Evolutionary conservation across 2,113 vertebrate species (phyloP).

Genomic region (Elanoides forficatus): DNA sequence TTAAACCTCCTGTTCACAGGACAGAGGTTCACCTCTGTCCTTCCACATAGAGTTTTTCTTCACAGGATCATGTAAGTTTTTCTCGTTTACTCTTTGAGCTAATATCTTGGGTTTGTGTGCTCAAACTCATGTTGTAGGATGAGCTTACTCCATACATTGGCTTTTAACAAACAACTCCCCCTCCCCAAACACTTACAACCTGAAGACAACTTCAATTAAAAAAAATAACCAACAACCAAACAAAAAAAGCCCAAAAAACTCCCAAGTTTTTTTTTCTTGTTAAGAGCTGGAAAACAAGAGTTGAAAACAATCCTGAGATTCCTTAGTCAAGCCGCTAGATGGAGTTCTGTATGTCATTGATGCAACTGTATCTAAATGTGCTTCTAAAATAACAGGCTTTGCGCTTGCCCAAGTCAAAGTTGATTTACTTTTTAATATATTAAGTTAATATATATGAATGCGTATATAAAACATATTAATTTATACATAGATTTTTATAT

Average conservation of each 20-base stretch:
- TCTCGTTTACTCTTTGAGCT: background rate
- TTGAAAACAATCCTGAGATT: background rate
- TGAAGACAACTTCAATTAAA: background rate
- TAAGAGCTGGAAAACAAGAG: background rate
- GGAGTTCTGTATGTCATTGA: background rate
- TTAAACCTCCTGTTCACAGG: background rate
- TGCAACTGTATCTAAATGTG: background rate
- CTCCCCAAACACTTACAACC: background rate
- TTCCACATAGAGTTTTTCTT: background rate
- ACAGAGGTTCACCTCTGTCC: background rate
- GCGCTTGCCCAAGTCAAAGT: background rate
- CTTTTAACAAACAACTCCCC: background rate
- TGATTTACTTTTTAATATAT: background rate
- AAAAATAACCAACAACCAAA: background rate
- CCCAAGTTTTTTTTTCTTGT: background rate
- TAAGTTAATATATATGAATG: background rate
- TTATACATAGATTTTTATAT: background rate
- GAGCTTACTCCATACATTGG: background rate
- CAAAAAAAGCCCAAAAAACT: background rate
- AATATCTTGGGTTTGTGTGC: background rate
- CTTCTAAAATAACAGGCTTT: background rate
- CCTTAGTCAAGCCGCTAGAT: background rate
- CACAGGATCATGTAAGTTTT: background rate
- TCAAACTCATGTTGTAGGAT: background rate
- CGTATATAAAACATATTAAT: background rate